These are phyloP conservation scores for Etheostoma nigrum DNA, from an alignment of 2,797 vertebrate species.

Conservation along the genomic window DNA sequence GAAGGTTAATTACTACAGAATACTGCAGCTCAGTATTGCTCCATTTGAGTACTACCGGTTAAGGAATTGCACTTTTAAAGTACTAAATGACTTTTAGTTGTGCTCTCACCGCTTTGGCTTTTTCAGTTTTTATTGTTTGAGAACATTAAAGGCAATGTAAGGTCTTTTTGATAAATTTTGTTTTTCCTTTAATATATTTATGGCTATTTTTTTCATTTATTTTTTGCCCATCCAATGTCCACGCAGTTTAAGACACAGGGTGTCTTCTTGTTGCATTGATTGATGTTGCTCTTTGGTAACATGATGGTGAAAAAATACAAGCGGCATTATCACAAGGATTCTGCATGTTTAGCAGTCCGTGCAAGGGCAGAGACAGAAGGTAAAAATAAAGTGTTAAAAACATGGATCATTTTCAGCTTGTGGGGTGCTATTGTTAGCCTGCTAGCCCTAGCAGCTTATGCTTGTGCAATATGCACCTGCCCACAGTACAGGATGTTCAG, in stretches of 20 bases:
- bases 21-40: neutral
- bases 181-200: neutral
- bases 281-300: neutral
- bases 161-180: too few species aligned
- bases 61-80: neutral
- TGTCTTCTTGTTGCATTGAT: neutral
- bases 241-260: neutral
- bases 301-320: conserved; percentile 3
- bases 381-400: conserved; percentile 44
- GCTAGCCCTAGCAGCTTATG: conserved; percentile 46
- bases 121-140: too few species aligned
- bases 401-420: conserved; percentile 30
- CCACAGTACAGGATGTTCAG: conserved; percentile 47
- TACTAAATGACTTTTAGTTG: neutral
- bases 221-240: neutral
- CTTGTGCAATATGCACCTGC: conserved; percentile 38
- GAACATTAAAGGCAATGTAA: too few species aligned
- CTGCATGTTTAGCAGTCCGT: neutral
- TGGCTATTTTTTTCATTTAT: neutral
- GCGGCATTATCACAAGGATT: neutral
- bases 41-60: neutral
- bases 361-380: conserved; percentile 42
- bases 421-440: conserved; percentile 46
- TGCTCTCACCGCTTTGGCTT: too few species aligned
- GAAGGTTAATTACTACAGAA: neutral